Evolutionary conservation across 2,113 vertebrate species (phyloP).

Genomic region (Chlamydotis undulata): DNA sequence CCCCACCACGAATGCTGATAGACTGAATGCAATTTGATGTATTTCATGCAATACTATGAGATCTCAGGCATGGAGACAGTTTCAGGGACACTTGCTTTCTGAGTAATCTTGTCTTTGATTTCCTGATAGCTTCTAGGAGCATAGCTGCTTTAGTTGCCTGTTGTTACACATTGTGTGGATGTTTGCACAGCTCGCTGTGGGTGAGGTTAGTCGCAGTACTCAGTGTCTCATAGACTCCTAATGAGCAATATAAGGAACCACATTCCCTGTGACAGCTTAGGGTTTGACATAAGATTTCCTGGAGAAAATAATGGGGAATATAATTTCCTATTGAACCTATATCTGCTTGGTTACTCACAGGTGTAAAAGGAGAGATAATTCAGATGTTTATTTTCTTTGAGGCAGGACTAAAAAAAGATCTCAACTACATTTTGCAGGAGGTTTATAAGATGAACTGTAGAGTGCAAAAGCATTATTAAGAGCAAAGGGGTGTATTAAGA

Average conservation of each 20-base stretch:
- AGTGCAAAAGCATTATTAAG: neutral
- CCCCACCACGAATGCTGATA: neutral
- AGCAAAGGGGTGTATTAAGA: neutral
- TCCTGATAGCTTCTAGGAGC: neutral
- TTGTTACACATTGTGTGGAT: fast-evolving
- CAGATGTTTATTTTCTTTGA: neutral
- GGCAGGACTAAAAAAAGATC: neutral
- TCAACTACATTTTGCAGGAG: neutral
- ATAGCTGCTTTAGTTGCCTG: neutral
- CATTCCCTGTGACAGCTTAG: neutral
- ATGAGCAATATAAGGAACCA: neutral
- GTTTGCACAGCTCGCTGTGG: neutral
- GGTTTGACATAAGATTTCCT: neutral
- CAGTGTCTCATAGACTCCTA: neutral
- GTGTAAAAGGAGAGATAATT: neutral
- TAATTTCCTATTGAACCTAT: neutral
- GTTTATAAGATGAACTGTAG: neutral
- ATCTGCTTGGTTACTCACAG: neutral
- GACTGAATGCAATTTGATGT: neutral
- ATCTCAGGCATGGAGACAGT: neutral
- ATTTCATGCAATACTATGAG: neutral
- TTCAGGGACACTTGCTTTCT: neutral
- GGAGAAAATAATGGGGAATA: neutral
- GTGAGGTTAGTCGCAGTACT: neutral
- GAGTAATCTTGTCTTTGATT: neutral